Evolutionary conservation across 2,113 vertebrate species (phyloP), one percentile per base, ranked within the genome.

Genomic region (Toxotes chatareus): DNA sequence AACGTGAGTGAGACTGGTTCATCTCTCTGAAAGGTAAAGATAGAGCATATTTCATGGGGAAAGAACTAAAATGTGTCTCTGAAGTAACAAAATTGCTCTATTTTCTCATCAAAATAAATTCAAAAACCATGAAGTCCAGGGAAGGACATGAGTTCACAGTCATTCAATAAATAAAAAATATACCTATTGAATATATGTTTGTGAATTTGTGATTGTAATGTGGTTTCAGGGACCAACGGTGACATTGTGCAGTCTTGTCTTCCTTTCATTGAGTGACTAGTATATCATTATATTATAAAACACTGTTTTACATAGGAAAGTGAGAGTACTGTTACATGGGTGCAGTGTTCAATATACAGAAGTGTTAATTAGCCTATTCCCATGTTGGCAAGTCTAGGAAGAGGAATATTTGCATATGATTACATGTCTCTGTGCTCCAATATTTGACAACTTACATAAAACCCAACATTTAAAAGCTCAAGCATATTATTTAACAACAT

Each of bases 391-490:
- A 69, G 44, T 49, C 40, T n/a, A 67, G 61, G 47, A 75, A 56
- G 34, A 7, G 3, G 56, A 70, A 9, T 72, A 73, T 78, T 84
- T 79, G 56, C 46, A 71, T 46, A 63, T 38, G 10, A 76, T 84
- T 66, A 65, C 40, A 80, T n/a, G n/a, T 23, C 42, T 73, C 51
- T 64, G 31, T 62, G 46, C 32, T 72, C n/a, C 8, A 80, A 49
- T 74, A 65, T 71, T 55, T 85, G 57, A 74, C 38, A 36, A 51
- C n/a, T 34, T 31, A 31, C 55, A 70, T 67, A 40, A 73, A 75
- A 84, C 13, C 16, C 16, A 60, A 34, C 56, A 53, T 12, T 51
- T 68, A 46, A 34, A 61, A 55, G 19, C 10, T 80, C 7, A 55
- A 66, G 42, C 49, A 17, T 31, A 61, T 80, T 42, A 63, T 73